These are phyloP conservation scores for Polymixis lichenea DNA, from an alignment of 2,888 invertebrate species.

Conservation along the genomic window DNA sequence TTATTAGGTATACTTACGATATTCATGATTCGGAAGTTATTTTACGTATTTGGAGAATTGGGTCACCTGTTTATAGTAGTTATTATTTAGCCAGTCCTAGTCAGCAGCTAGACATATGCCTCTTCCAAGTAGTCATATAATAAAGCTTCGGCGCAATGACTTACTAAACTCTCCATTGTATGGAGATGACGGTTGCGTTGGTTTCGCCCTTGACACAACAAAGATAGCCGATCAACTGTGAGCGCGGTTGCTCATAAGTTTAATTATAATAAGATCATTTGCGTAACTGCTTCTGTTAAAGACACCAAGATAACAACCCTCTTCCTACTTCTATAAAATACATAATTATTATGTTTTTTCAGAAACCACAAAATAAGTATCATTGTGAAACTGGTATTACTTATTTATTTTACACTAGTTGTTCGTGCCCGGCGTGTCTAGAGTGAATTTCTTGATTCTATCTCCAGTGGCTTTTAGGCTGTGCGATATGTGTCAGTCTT, in stretches of 20 bases:
- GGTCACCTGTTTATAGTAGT: not conserved
- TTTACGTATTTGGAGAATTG: not conserved
- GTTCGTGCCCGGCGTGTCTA: no score
- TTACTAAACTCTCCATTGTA: slow-evolving; percentile 40
- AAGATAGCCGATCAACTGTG: slow-evolving; percentile 21
- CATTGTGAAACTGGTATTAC: not conserved
- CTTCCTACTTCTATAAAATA: not conserved
- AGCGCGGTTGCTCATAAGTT: slow-evolving; percentile 23
- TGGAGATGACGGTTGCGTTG: slow-evolving; percentile 33
- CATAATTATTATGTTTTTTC: not conserved
- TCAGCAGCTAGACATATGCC: not conserved
- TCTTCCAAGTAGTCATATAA: not conserved
- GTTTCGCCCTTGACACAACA: slow-evolving; percentile 30
- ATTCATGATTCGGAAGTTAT: not conserved
- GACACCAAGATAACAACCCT: not conserved
- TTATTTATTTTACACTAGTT: no score
- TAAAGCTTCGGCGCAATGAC: slow-evolving; percentile 2
- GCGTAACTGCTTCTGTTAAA: not conserved
- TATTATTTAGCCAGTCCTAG: not conserved
- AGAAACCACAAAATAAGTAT: not conserved
- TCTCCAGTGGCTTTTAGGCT: no score
- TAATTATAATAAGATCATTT: slow-evolving; percentile 33
- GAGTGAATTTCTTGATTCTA: no score
- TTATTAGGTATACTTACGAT: not conserved
- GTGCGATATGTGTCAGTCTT: no score